phyloP scores from a whole-genome alignment of 2,797 vertebrate genomes.

The Leucoraja ocellata region DNA sequence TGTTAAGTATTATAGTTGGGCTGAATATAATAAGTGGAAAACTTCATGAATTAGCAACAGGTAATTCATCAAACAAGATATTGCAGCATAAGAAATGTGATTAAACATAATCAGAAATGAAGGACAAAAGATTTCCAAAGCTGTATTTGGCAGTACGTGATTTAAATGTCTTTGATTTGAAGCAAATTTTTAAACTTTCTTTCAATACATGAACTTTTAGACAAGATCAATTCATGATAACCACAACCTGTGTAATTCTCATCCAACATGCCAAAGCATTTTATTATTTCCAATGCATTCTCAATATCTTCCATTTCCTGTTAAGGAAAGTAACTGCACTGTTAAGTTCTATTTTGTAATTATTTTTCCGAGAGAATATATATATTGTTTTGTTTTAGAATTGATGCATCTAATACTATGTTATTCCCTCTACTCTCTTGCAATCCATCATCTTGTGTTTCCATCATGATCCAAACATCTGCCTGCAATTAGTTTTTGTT shows the following conservation, averaged over 20 bases:
- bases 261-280: not conserved
- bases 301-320: not conserved
- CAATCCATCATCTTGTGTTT: not conserved
- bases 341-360: too few species aligned
- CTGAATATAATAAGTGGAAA: not conserved
- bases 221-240: not conserved
- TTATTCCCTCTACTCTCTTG: not conserved
- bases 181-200: not conserved
- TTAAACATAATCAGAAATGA: not conserved
- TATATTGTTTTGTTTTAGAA: not conserved
- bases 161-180: not conserved
- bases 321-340: not conserved
- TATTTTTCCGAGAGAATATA: not conserved
- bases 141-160: not conserved
- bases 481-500: not conserved
- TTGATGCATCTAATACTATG: not conserved
- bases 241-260: not conserved
- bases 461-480: not conserved
- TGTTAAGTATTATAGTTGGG: not conserved
- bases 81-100: not conserved
- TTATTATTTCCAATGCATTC: not conserved
- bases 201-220: not conserved
- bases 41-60: not conserved
- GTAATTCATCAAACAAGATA: not conserved
- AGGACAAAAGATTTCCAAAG: conserved; percentile 3